A percentile compares a stretch with the other conserved stretches of the same genome.
Conservation (phyloP, 2,888 invertebrate species). For the Drosophila leonis region DNA sequence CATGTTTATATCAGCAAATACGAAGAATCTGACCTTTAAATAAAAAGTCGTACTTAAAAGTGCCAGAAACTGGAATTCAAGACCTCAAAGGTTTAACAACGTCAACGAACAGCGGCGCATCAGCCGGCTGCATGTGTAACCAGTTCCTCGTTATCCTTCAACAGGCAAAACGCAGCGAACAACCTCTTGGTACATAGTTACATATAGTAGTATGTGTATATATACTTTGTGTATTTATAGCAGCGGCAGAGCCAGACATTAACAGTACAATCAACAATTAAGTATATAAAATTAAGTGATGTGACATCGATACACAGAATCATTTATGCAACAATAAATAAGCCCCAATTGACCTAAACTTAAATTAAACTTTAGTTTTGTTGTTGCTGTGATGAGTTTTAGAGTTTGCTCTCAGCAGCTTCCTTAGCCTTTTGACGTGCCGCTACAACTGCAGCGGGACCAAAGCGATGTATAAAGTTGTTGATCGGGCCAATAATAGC, state of each 20-base stretch:
- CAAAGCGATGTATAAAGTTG: slow-evolving; percentile 87
- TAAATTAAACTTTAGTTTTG: slow-evolving; percentile 16
- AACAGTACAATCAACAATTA: slow-evolving; percentile 63
- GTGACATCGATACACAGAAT: slow-evolving; percentile 51
- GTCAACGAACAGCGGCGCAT: slow-evolving; percentile 1
- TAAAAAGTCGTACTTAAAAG: neutral
- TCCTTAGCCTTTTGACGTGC: slow-evolving; percentile 86
- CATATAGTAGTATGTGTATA: slow-evolving; percentile 39
- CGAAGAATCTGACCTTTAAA: neutral
- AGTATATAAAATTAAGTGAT: slow-evolving; percentile 56
- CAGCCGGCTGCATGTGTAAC: slow-evolving; percentile 40
- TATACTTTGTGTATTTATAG: slow-evolving; percentile 45
- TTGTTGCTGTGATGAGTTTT: slow-evolving; percentile 10
- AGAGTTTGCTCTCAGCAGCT: slow-evolving; percentile 86
- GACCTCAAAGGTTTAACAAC: slow-evolving; percentile 40
- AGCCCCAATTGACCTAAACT: slow-evolving; percentile 43
- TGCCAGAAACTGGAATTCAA: neutral
- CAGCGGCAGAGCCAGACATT: slow-evolving; percentile 33
- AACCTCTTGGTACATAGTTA: slow-evolving; percentile 35
- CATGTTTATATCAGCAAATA: neutral
- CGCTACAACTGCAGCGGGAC: slow-evolving; percentile 88
- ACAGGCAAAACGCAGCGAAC: slow-evolving; percentile 30
- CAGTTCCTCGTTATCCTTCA: slow-evolving; percentile 68
- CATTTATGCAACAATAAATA: slow-evolving; percentile 55
- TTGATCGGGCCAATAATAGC: slow-evolving; percentile 87